Evolutionary conservation across 1,140 invertebrate species (phyloP), one percentile per base, ranked within the genome.

Genomic region (Aleiodes sp.): DNA sequence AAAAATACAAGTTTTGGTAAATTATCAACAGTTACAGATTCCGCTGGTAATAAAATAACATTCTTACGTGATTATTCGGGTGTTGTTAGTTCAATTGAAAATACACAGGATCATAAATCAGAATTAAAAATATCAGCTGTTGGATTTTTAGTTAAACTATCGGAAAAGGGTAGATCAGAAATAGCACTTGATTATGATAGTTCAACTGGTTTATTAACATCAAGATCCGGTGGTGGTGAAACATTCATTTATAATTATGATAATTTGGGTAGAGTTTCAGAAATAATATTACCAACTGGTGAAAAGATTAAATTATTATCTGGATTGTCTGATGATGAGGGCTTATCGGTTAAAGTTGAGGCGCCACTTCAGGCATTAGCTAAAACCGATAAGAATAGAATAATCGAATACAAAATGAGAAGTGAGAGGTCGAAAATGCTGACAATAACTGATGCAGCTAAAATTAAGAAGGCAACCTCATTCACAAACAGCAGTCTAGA

Each of bases 1-100:
- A 98, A 98, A 80, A 98, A 98, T 77, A 98, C 96, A 1, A 96
- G 94, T 78, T 97, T 97, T 77, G 97, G 97, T 0, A 96, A 96
- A 82, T 86, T 99, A 19, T 95, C 93, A 0, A 96, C 94, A 2
- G 94, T 99, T 0, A 96, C 94, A 0, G 96, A 98, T 84, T 93
- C 93, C 57, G 94, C 94, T 12, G 95, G 95, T 12, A 98, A 98
- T 80, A 96, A 98, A 86, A 94, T 97, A 72, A 91, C 95, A 79
- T 94, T 99, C 79, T 86, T 96, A 12, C 88, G 96, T 59, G 96
- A 98, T 84, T 96, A 96, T 78, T 94, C 93, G 78, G 94, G 94
- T 76, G 91, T 93, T 28, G 94, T 94, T 0, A 96, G 94, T 78
- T 96, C 95, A 4, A 97, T 98, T 76, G 94, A 98, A 87, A 96